These are phyloP conservation scores for Byasa hedistus DNA, from an alignment of 2,888 invertebrate species.

Conservation along the genomic window DNA sequence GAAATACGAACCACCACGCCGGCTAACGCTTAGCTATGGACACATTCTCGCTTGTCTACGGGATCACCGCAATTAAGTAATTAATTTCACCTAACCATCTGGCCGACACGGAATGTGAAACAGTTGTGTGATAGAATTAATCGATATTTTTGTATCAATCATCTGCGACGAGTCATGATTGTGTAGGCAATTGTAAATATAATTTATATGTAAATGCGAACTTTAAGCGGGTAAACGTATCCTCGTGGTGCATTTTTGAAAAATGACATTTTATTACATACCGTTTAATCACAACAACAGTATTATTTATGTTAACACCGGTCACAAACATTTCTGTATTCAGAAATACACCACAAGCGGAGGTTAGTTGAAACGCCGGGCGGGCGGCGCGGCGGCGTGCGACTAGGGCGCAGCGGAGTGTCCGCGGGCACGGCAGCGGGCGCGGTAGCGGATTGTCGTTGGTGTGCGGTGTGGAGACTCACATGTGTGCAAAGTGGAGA, in stretches of 20 bases:
- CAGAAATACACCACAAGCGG: slow-evolving; percentile 55
- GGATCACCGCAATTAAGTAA: slow-evolving; percentile 31
- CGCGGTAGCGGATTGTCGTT: slow-evolving; percentile 32
- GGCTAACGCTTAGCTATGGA: slow-evolving; percentile 41
- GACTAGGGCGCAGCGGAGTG: slow-evolving; percentile 43
- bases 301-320: slow-evolving; percentile 39
- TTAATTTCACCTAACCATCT: slow-evolving; percentile 12
- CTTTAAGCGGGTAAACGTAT: background rate
- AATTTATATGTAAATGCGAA: background rate
- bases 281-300: slow-evolving; percentile 27
- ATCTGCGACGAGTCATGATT: background rate
- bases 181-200: background rate
- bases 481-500: slow-evolving; percentile 64
- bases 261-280: slow-evolving; percentile 19
- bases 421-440: slow-evolving; percentile 37
- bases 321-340: slow-evolving; percentile 46
- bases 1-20: slow-evolving; percentile 49
- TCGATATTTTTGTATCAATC: background rate
- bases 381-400: slow-evolving; percentile 41
- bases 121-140: slow-evolving; percentile 5
- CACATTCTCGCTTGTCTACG: slow-evolving; percentile 34
- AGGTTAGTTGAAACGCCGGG: slow-evolving; percentile 64
- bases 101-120: slow-evolving; percentile 6
- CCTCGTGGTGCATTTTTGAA: slow-evolving; percentile 47
- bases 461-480: slow-evolving; percentile 52